phyloP scores from a whole-genome alignment of 2,797 vertebrate species.

The Corythornis leucogaster region DNA sequence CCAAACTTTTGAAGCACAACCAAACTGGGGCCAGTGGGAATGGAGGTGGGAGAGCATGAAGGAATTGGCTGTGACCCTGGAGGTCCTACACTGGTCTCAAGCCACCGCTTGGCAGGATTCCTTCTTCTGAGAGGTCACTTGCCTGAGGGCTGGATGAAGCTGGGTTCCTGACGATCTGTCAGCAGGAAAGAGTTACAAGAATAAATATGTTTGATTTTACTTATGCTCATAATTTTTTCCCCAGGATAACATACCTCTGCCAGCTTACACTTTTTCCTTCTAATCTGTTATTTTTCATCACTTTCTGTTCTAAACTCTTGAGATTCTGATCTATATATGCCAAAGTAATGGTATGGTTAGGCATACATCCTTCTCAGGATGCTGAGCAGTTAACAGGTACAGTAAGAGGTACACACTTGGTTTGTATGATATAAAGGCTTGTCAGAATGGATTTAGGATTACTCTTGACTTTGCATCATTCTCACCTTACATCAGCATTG shows the following conservation, averaged over 20 bases:
- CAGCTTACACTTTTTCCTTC: background rate
- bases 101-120: background rate
- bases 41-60: background rate
- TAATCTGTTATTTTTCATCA: background rate
- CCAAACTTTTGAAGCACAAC: background rate
- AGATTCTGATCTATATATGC: background rate
- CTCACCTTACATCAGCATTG: background rate
- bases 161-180: background rate
- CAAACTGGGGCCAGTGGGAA: background rate
- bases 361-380: background rate
- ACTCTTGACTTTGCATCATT: background rate
- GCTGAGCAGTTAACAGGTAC: background rate
- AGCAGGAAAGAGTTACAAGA: background rate
- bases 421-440: background rate
- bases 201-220: background rate
- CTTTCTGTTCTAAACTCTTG: background rate
- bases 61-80: background rate
- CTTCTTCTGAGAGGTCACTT: rapidly evolving
- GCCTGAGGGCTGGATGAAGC: background rate
- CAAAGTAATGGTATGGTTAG: background rate
- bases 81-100: background rate
- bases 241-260: background rate
- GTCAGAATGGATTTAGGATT: constrained; percentile 7
- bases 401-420: background rate
- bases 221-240: background rate